These are phyloP conservation scores for Gymnothorax javanicus DNA, from an alignment of 2,797 vertebrate species.

Conservation along the genomic window DNA sequence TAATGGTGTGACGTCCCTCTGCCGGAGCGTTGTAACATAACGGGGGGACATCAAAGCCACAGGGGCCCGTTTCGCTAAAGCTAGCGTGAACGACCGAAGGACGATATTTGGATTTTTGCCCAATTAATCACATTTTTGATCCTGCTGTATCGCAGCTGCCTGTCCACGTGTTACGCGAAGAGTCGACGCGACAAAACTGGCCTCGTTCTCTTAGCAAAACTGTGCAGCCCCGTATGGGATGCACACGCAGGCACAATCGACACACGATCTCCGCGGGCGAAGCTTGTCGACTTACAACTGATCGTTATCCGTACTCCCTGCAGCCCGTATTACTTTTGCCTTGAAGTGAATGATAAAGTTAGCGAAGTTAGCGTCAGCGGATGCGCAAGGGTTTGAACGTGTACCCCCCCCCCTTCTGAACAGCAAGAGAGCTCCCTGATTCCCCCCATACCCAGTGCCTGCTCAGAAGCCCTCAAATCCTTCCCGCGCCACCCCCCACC, in stretches of 20 bases:
- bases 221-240: neutral
- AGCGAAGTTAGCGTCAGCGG: constrained; percentile 19
- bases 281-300: constrained; percentile 30
- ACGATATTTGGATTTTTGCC: neutral
- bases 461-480: no score
- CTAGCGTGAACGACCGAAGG: neutral
- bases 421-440: constrained; percentile 16
- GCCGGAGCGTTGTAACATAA: constrained; percentile 39
- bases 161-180: constrained; percentile 5
- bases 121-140: neutral
- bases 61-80: constrained; percentile 14
- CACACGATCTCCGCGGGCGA: neutral
- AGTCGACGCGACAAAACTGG: neutral
- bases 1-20: constrained; percentile 39
- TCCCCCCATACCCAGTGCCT: no score
- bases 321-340: constrained; percentile 29
- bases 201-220: neutral
- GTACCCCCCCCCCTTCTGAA: constrained; percentile 32
- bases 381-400: neutral
- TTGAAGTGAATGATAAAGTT: constrained; percentile 27
- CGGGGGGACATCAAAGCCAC: constrained; percentile 19
- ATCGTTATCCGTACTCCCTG: neutral
- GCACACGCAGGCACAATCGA: neutral
- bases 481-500: neutral
- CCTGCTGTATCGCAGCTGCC: neutral